Evolutionary conservation across 1,140 invertebrate species (phyloP).

Genomic region (Saxidomus purpurata): DNA sequence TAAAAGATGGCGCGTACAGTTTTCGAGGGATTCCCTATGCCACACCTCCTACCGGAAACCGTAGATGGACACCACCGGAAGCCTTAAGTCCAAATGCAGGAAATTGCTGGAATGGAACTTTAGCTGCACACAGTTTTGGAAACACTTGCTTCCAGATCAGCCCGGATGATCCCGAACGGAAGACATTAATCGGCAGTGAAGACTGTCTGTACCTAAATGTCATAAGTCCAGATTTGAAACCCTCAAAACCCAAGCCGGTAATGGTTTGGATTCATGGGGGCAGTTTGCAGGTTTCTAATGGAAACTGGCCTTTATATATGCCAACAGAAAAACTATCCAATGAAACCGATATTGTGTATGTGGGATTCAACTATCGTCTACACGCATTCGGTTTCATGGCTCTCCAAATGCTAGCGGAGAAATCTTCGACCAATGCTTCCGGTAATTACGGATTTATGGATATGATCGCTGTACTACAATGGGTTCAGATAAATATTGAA

Average conservation of each 20-base stretch:
- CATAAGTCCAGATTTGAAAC: conserved; percentile 61
- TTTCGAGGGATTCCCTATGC: conserved; percentile 96
- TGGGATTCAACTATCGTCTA: conserved; percentile 81
- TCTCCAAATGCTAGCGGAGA: conserved; percentile 68
- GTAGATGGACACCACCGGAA: conserved; percentile 91
- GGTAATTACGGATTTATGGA: conserved; percentile 78
- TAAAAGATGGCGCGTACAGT: conserved; percentile 91
- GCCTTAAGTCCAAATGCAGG: conserved; percentile 72
- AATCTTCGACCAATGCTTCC: conserved; percentile 57
- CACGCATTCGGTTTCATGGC: conserved; percentile 79
- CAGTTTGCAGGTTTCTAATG: conserved; percentile 88
- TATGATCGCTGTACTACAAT: conserved; percentile 69
- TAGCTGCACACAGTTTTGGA: conserved; percentile 37
- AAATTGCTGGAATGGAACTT: conserved; percentile 56
- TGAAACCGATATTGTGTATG: conserved; percentile 86
- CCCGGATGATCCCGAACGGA: conserved; percentile 14
- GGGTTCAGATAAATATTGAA: conserved; percentile 73
- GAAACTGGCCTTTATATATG: conserved; percentile 84
- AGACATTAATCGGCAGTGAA: conserved; percentile 67
- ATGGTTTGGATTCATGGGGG: conserved; percentile 94
- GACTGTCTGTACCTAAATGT: conserved; percentile 81
- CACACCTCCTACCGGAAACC: conserved; percentile 89
- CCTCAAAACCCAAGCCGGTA: conserved; percentile 87
- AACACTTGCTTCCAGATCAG: conserved; percentile 60
- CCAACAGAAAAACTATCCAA: conserved; percentile 87